phyloP scores from a whole-genome alignment of 2,113 vertebrate genomes.

The Daboia siamensis region DNA sequence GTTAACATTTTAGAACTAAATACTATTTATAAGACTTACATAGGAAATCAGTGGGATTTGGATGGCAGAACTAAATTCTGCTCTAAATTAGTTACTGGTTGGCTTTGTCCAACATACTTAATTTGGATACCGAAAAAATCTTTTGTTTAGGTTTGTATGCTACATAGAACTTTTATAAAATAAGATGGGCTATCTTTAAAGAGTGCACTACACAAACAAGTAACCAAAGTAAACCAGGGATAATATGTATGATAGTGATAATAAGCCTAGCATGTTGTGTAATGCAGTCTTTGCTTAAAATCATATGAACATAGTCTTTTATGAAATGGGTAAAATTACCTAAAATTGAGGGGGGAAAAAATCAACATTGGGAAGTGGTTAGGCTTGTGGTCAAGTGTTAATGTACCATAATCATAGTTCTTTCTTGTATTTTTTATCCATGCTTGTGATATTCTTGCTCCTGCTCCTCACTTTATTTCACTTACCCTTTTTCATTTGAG shows the following conservation, averaged over 20 bases:
- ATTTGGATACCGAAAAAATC: background rate
- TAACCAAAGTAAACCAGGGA: background rate
- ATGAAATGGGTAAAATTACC: background rate
- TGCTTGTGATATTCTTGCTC: background rate
- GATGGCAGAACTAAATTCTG: constrained; percentile 34
- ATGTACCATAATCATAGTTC: background rate
- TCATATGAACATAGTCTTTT: background rate
- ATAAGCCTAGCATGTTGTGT: background rate
- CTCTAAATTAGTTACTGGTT: background rate
- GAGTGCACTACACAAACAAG: background rate
- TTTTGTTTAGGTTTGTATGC: background rate
- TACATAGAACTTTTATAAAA: background rate
- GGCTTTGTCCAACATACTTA: background rate
- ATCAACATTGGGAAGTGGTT: too few relatives aligned
- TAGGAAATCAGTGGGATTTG: constrained; percentile 59
- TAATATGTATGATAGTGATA: background rate
- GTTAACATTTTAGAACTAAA: constrained; percentile 90
- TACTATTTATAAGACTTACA: constrained; percentile 63
- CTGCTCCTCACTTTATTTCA: background rate
- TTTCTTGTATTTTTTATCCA: background rate
- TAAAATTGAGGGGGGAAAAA: background rate
- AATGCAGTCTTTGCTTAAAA: background rate
- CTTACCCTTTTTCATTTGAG: background rate
- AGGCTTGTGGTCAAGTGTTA: too few relatives aligned
- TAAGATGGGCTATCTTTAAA: background rate